A percentile compares a stretch with the other conserved stretches of the same genome.
These are phyloP conservation scores for Crocuta crocuta DNA, from an alignment of 2,113 vertebrate genomes.

Conservation along the genomic window DNA sequence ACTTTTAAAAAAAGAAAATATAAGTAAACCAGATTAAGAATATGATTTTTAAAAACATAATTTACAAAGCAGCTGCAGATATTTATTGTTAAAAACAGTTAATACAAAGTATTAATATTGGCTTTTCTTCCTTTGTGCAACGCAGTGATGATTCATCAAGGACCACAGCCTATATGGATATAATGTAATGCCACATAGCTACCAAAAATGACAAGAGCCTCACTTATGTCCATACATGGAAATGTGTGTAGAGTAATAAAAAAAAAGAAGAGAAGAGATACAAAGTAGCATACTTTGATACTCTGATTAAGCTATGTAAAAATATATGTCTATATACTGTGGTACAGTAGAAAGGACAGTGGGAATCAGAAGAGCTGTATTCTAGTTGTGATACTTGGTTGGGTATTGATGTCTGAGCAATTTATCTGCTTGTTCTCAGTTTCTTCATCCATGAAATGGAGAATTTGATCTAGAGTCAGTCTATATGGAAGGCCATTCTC, in stretches of 20 bases:
- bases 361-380: neutral
- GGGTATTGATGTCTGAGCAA: neutral
- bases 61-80: neutral
- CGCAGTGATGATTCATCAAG: slow-evolving; percentile 59
- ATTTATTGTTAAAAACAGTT: slow-evolving; percentile 28
- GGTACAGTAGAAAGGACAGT: neutral
- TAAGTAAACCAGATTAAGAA: slow-evolving; percentile 46
- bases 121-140: neutral
- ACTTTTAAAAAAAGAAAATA: slow-evolving; percentile 10
- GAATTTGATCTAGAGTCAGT: neutral
- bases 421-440: slow-evolving; percentile 56
- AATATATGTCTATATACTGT: neutral
- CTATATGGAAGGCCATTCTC: neutral
- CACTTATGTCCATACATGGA: neutral
- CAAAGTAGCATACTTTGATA: neutral
- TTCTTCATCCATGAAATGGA: neutral
- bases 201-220: slow-evolving; percentile 30
- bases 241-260: neutral
- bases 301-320: neutral
- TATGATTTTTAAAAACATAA: neutral
- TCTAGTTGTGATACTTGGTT: neutral
- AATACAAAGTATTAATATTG: slow-evolving; percentile 4
- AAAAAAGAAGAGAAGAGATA: neutral
- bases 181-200: neutral
- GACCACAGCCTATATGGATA: slow-evolving; percentile 61